A percentile compares a stretch with the other conserved stretches of the same genome.
These are phyloP conservation scores for Deilephila elpenor DNA, from an alignment of 2,888 invertebrate genomes.

Conservation along the genomic window DNA sequence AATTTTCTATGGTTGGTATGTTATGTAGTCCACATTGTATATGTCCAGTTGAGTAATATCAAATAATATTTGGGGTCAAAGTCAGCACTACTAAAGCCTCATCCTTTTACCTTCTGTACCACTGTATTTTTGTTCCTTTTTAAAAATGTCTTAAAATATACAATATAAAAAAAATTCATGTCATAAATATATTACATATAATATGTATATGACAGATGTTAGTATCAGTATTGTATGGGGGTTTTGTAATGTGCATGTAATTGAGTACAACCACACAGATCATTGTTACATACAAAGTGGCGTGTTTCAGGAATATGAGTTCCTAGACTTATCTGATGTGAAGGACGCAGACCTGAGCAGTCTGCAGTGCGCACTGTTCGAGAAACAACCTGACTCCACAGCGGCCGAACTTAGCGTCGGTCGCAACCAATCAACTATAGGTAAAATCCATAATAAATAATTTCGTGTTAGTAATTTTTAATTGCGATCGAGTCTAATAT, in stretches of 20 bases:
- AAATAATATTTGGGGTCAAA: background rate
- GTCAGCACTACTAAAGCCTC: conserved; percentile 16
- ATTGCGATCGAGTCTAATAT: background rate
- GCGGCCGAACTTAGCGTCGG: conserved; percentile 61
- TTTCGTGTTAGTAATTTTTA: background rate
- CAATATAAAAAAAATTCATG: background rate
- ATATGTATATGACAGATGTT: conserved; percentile 7
- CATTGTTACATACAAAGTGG: conserved; percentile 56
- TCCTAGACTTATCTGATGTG: conserved; percentile 90
- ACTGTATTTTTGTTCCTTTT: background rate
- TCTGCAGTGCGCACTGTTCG: conserved; percentile 86
- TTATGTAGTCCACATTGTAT: conserved; percentile 14
- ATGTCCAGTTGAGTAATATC: background rate
- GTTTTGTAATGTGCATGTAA: conserved; percentile 33
- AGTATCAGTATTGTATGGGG: conserved; percentile 27
- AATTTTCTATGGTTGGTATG: conserved; percentile 16
- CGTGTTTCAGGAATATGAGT: conserved; percentile 87
- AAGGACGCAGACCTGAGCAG: conserved; percentile 87
- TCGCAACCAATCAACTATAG: conserved; percentile 70
- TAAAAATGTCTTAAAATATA: background rate
- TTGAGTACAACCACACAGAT: conserved; percentile 34
- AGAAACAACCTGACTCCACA: conserved; percentile 60
- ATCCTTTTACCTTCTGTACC: background rate
- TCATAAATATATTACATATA: conserved; percentile 7
- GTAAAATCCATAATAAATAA: conserved; percentile 48